Evolutionary conservation across 2,113 vertebrate genomes (phyloP).

Genomic region (Donacobius atricapilla): DNA sequence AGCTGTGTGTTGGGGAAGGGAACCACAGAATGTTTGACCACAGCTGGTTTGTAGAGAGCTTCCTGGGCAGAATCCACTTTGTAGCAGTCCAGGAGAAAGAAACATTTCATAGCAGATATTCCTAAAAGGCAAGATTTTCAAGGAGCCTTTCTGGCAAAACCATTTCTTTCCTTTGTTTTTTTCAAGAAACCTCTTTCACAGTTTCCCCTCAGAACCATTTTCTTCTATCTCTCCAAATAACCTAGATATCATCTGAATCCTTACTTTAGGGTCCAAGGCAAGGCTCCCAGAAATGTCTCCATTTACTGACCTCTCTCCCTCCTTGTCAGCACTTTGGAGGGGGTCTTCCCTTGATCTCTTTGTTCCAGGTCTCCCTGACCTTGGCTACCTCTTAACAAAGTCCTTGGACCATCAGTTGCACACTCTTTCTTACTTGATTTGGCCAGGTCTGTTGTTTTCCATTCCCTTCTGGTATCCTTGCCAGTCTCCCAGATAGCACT

Average conservation of each 20-base stretch:
- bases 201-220: background rate
- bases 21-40: background rate
- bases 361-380: conserved; percentile 31
- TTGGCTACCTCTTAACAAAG: background rate
- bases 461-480: conserved; percentile 9
- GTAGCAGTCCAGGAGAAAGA: background rate
- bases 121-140: background rate
- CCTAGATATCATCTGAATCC: background rate
- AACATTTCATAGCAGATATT: background rate
- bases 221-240: background rate
- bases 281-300: background rate
- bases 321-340: conserved; percentile 14
- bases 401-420: conserved; percentile 1
- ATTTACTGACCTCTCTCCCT: conserved; percentile 29
- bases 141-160: background rate
- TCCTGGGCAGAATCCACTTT: background rate
- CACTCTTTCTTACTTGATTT: conserved; percentile 59
- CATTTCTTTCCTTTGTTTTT: background rate
- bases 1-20: background rate
- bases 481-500: conserved; percentile 24
- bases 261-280: background rate
- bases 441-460: conserved; percentile 63
- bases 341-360: conserved; percentile 40
- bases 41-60: background rate
- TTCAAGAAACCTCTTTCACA: background rate